phyloP scores from a whole-genome alignment of 1,140 invertebrate species.

The Cotesia typhae region DNA sequence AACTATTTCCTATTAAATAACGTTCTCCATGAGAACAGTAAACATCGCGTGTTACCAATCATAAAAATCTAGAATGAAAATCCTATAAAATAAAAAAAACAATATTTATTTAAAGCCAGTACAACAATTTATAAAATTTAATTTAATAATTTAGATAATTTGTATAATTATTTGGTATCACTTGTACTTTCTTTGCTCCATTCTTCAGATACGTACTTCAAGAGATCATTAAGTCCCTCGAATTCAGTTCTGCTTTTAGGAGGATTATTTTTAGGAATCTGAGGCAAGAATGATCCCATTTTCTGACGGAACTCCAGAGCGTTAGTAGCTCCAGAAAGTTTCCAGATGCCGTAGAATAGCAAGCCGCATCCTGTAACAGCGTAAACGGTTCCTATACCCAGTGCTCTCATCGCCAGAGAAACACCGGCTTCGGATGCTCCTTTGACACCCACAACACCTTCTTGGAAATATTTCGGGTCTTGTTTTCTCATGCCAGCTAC shows the following conservation, averaged over 20 bases:
- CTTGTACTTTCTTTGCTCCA: constrained; percentile 58
- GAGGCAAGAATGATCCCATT: constrained; percentile 77
- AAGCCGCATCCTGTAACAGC: constrained; percentile 83
- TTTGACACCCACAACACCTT: constrained; percentile 73
- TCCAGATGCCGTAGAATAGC: constrained; percentile 87
- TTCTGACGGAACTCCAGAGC: constrained; percentile 78
- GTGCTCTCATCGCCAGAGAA: constrained; percentile 80
- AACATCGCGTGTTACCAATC: no score
- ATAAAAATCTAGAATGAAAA: not conserved
- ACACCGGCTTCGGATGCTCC: constrained; percentile 80
- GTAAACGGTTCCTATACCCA: constrained; percentile 88
- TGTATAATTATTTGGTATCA: constrained; percentile 15
- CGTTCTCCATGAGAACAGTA: no score
- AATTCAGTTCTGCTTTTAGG: constrained; percentile 88
- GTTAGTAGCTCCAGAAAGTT: constrained; percentile 84
- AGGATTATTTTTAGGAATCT: constrained; percentile 81
- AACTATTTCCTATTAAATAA: no score
- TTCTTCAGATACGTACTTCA: constrained; percentile 76
- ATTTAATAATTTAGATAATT: not conserved
- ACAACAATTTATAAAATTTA: constrained; percentile 6
- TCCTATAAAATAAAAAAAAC: not conserved
- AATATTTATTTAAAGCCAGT: not conserved
- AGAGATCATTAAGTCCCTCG: constrained; percentile 79
- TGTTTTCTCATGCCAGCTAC: constrained; percentile 79
- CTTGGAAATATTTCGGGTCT: constrained; percentile 81